These are phyloP conservation scores for Spilosoma lubricipeda DNA, from an alignment of 2,888 invertebrate species.

Conservation along the genomic window DNA sequence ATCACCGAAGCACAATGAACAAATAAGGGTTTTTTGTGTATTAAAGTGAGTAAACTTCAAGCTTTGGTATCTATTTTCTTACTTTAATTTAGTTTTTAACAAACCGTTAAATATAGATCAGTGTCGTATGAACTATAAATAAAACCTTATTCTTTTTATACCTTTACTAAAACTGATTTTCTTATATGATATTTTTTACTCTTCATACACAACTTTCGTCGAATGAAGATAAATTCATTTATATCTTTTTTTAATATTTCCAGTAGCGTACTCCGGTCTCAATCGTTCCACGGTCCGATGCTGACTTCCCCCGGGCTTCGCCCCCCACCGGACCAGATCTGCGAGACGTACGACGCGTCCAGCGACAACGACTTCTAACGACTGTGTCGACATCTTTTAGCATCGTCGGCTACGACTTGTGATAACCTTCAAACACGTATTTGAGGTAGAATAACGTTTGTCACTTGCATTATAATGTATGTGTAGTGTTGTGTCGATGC, in stretches of 20 bases:
- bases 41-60: neutral
- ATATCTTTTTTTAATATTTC: conserved; percentile 28
- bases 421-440: conserved; percentile 30
- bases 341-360: conserved; percentile 79
- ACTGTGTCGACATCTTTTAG: conserved; percentile 33
- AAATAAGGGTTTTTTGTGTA: neutral
- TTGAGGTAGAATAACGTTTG: conserved; percentile 30
- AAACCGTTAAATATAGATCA: neutral
- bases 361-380: conserved; percentile 85
- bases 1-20: neutral
- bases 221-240: neutral
- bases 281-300: conserved; percentile 87
- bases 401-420: conserved; percentile 44
- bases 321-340: conserved; percentile 70
- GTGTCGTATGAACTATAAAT: neutral
- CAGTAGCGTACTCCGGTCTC: conserved; percentile 87
- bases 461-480: conserved; percentile 18
- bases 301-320: conserved; percentile 70
- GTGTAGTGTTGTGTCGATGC: conserved; percentile 29
- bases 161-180: neutral
- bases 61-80: neutral
- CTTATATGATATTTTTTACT: neutral
- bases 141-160: neutral
- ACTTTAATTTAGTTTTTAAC: neutral
- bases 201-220: neutral